Conservation (phyloP, 2,888 invertebrate genomes). For the Mesorhabditis belari region DNA sequence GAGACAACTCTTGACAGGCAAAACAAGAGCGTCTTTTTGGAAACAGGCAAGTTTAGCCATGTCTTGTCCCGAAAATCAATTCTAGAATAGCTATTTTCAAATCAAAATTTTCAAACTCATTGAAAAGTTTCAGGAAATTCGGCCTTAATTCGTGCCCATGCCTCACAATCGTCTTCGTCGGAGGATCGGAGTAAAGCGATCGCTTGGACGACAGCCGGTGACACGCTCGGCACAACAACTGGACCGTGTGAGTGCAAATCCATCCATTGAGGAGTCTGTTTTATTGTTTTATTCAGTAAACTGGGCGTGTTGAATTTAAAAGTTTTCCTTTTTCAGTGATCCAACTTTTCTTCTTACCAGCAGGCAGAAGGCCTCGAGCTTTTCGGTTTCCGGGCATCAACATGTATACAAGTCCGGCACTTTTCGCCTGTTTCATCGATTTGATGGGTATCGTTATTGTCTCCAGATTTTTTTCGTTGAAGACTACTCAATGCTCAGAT, state of each 20-base stretch:
- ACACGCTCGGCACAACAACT: background rate
- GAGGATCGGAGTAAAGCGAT: background rate
- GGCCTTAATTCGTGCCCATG: background rate
- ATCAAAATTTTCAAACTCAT: too few relatives aligned
- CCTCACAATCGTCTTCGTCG: background rate
- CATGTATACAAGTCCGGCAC: background rate
- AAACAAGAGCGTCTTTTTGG: too few relatives aligned
- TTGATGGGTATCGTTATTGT: background rate
- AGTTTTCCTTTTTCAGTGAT: background rate
- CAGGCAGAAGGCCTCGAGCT: too few relatives aligned
- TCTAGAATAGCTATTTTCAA: too few relatives aligned
- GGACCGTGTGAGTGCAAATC: too few relatives aligned
- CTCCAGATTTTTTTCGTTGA: background rate
- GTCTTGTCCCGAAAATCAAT: too few relatives aligned
- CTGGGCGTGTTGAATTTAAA: too few relatives aligned
- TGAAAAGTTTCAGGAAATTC: background rate
- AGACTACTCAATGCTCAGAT: background rate
- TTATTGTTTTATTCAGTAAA: too few relatives aligned
- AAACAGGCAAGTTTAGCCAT: too few relatives aligned
- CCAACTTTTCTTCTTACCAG: background rate
- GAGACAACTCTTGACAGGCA: too few relatives aligned
- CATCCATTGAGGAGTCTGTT: too few relatives aligned
- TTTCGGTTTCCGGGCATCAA: too few relatives aligned
- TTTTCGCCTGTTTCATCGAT: background rate
- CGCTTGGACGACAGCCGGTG: background rate